Percentiles rank a stretch among this genome's conserved stretches.
phyloP scores from a whole-genome alignment of 2,888 invertebrate species.

The Apotomis turbidana region DNA sequence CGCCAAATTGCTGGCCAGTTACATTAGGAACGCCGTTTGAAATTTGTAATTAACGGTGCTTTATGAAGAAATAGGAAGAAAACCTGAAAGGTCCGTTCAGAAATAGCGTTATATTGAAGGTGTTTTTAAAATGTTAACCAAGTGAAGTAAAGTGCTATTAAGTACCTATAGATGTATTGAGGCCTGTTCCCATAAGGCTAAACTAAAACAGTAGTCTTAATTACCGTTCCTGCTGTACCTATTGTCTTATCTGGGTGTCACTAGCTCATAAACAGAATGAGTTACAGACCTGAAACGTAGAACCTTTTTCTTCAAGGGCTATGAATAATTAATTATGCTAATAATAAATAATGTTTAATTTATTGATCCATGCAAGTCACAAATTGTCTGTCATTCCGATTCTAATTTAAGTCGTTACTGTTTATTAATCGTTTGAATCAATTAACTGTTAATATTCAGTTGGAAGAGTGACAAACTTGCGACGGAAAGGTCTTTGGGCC shows the following conservation, averaged over 20 bases:
- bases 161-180: too few relatives aligned
- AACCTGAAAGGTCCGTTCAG: slow-evolving; percentile 7
- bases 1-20: slow-evolving; percentile 41
- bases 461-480: slow-evolving; percentile 37
- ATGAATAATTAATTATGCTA: slow-evolving; percentile 4
- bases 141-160: too few relatives aligned
- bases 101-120: neutral
- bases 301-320: neutral
- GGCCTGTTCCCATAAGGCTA: too few relatives aligned
- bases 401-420: slow-evolving; percentile 42
- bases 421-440: slow-evolving; percentile 47
- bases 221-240: too few relatives aligned
- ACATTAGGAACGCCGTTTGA: slow-evolving; percentile 38
- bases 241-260: too few relatives aligned
- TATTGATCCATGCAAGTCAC: slow-evolving; percentile 12
- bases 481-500: slow-evolving; percentile 53
- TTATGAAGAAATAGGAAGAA: slow-evolving; percentile 28
- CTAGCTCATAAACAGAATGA: too few relatives aligned
- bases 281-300: neutral
- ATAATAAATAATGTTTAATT: slow-evolving; percentile 12
- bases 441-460: slow-evolving; percentile 46
- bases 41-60: slow-evolving; percentile 35
- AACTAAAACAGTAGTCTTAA: too few relatives aligned
- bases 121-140: neutral
- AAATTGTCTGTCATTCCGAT: slow-evolving; percentile 21